Percentiles rank a stretch among this genome's conserved stretches.
phyloP scores from a whole-genome alignment of 2,888 invertebrate genomes.

The Coenonympha glycerion region DNA sequence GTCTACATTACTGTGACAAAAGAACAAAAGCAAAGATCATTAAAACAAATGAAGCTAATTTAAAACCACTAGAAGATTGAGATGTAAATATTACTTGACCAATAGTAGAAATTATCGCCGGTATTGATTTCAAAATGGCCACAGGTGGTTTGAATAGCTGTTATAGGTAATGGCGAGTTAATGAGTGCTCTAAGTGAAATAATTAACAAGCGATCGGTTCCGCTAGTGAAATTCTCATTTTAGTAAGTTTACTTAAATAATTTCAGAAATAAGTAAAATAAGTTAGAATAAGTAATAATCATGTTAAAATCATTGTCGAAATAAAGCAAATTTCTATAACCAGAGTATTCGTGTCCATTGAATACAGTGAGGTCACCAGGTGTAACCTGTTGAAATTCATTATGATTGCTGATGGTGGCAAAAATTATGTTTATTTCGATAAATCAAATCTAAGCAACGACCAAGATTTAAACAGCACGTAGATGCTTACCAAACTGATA shows the following conservation, averaged over 20 bases:
- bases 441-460: no score
- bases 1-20: neutral
- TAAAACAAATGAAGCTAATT: neutral
- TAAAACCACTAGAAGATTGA: neutral
- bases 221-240: neutral
- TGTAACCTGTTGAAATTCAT: no score
- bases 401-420: no score
- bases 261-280: no score
- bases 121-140: conserved; percentile 2
- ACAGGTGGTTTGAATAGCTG: neutral
- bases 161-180: neutral
- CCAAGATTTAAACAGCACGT: no score
- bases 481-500: no score
- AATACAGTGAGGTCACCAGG: no score
- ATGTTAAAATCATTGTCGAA: no score
- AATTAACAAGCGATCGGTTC: neutral
- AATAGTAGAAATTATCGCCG: neutral
- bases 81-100: neutral
- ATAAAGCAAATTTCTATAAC: no score
- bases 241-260: neutral
- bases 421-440: no score
- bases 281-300: no score
- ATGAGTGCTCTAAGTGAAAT: neutral
- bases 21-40: neutral
- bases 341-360: no score